Base-by-base conservation (phyloP, 2,797 vertebrate genomes). In the Danio aesculapii region DNA sequence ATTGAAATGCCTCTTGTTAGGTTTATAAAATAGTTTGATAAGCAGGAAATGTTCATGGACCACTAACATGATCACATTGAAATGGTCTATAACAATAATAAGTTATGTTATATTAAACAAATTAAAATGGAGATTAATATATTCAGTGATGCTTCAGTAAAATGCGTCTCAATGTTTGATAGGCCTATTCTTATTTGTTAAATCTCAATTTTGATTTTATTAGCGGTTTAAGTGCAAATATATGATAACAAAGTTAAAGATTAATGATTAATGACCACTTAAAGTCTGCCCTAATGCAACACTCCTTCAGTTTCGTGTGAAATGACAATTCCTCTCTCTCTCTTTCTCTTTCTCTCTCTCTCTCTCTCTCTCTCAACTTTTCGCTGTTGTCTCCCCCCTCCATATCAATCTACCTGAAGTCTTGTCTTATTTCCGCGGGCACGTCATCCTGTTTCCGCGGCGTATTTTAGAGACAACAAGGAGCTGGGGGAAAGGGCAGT, bases 341-440 rank as follows among this genome's bases (percentile, higher is more conserved):
- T 75, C 61, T 13, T 50, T 55, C 16, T 74, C 49, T 13, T 50
- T 55, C 16, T 6, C 6, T 2, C 13, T 43, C 16, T 61, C 13
- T 13, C 46, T 21, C 21, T 16, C 7, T 47, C 21, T 13, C 67
- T 53, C 47, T 63, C 13, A 70, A 62, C 77, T 79, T 69, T 63
- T 77, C 62, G 3, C 55, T 59, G 49, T 53, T 46, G 43, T 82
- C 52, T 80, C 63, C 30, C 17, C 76, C 84, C 30, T 75, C 86
- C 83, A 77, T 72, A 63, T 85, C 83, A 84, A 87, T 92, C 91
- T 92, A 94, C 93, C 93, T 93, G 93, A 91, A 92, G 90, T 93
- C 92, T 91, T 90, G 85, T 90, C 93, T 91, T 93, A 91, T 94
- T 94, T 94, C 92, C 91, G 93, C 92, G 81, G 81, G 86, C 89